phyloP scores from a whole-genome alignment of 2,888 invertebrate species.

The Bembecia ichneumoniformis region DNA sequence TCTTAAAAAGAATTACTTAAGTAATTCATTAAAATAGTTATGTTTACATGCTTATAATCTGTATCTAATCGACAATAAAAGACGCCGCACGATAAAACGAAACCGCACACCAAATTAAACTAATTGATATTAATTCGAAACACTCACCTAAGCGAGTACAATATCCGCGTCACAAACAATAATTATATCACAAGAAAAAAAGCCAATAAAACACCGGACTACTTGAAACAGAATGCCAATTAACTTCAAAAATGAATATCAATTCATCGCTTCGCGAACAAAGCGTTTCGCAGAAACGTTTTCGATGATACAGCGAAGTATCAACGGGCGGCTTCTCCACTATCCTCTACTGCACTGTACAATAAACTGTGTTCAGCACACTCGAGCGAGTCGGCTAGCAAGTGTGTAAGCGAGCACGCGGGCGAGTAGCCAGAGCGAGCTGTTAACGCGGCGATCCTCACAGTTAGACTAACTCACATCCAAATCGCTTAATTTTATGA shows the following conservation, averaged over 20 bases:
- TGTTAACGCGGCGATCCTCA: constrained; percentile 68
- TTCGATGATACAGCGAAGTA: constrained; percentile 17
- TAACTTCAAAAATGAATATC: constrained; percentile 27
- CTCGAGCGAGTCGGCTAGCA: neutral
- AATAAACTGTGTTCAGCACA: no score
- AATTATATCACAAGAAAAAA: constrained; percentile 19
- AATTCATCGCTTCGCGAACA: constrained; percentile 42
- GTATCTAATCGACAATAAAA: constrained; percentile 4
- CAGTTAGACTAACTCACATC: constrained; percentile 72
- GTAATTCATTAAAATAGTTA: neutral
- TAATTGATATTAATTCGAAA: constrained; percentile 12
- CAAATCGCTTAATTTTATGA: constrained; percentile 75
- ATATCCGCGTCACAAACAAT: constrained; percentile 24
- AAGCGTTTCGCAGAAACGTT: constrained; percentile 19
- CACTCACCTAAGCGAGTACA: constrained; percentile 16
- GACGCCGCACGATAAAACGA: constrained; percentile 9
- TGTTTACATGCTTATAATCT: neutral
- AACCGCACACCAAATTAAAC: constrained; percentile 11
- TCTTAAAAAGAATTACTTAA: no score
- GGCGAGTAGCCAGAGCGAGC: constrained; percentile 38
- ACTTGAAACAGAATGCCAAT: constrained; percentile 14
- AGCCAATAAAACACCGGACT: constrained; percentile 13
- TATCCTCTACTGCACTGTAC: constrained; percentile 8
- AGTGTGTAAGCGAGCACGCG: constrained; percentile 46
- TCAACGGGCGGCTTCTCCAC: constrained; percentile 25